These are phyloP conservation scores for Dunckerocampus dactyliophorus DNA, from an alignment of 2,113 vertebrate genomes.

Conservation along the genomic window DNA sequence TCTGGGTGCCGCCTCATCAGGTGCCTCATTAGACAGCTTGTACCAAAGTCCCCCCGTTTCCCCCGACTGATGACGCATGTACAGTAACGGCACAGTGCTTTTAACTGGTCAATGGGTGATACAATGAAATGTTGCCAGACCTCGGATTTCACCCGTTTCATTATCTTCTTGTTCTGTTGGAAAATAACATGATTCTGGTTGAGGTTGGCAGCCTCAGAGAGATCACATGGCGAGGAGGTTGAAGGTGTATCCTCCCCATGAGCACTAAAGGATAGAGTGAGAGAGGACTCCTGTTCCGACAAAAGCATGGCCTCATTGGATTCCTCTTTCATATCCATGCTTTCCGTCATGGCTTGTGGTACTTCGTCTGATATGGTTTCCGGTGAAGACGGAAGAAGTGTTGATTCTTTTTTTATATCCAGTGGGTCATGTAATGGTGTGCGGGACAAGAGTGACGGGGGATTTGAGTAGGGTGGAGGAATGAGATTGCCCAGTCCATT, in stretches of 20 bases:
- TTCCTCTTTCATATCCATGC: constrained; percentile 72
- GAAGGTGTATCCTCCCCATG: constrained; percentile 70
- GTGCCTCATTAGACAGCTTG: constrained; percentile 93
- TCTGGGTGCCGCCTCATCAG: constrained; percentile 86
- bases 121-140: constrained; percentile 94
- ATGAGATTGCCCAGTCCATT: constrained; percentile 84
- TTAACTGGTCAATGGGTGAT: constrained; percentile 85
- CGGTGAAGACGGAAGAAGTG: constrained; percentile 76
- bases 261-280: constrained; percentile 74
- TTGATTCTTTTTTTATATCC: constrained; percentile 72
- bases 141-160: constrained; percentile 91
- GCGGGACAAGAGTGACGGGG: constrained; percentile 82
- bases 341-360: constrained; percentile 57
- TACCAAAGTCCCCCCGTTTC: constrained; percentile 89
- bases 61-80: constrained; percentile 89
- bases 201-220: constrained; percentile 61
- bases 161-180: constrained; percentile 91
- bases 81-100: constrained; percentile 91
- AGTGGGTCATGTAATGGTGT: constrained; percentile 71
- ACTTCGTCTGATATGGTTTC: constrained; percentile 75
- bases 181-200: constrained; percentile 76
- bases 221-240: constrained; percentile 76
- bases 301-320: constrained; percentile 70
- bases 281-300: constrained; percentile 68
- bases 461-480: constrained; percentile 81